Percentiles rank a stretch among this genome's conserved stretches.
Conservation (phyloP, 2,797 vertebrate genomes). For the Macropodus opercularis region DNA sequence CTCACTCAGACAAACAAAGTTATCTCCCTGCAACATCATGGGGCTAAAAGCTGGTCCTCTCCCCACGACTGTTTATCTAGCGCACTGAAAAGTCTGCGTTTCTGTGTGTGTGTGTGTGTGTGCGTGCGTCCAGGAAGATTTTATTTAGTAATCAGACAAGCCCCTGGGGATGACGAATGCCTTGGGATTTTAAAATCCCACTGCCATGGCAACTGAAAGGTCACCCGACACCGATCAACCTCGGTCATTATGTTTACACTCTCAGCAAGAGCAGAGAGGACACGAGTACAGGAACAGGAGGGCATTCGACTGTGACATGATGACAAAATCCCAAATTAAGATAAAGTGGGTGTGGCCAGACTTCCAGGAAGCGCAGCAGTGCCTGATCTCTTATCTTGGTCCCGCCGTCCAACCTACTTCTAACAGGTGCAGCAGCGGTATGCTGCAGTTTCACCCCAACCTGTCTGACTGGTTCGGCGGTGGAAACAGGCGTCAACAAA, state of each 20-base stretch:
- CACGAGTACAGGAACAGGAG: constrained; percentile 22
- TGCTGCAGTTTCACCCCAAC: constrained; percentile 81
- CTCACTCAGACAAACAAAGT: constrained; percentile 67
- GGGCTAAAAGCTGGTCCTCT: constrained; percentile 61
- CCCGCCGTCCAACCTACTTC: constrained; percentile 12
- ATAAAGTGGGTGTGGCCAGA: neutral
- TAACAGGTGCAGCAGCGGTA: constrained; percentile 55
- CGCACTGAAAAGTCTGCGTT: constrained; percentile 44
- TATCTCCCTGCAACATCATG: constrained; percentile 72
- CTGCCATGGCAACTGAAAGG: constrained; percentile 67
- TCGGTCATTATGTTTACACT: constrained; percentile 70
- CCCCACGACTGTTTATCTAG: constrained; percentile 64
- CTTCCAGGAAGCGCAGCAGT: constrained; percentile 30
- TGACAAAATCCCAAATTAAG: constrained; percentile 30
- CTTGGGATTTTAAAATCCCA: constrained; percentile 61
- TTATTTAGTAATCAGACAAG: constrained; percentile 72
- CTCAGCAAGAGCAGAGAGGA: no score
- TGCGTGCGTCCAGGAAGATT: constrained; percentile 44
- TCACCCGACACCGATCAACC: constrained; percentile 74
- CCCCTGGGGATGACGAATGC: constrained; percentile 55
- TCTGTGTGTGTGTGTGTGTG: constrained; percentile 18
- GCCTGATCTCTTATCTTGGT: constrained; percentile 8
- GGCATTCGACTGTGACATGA: constrained; percentile 30
- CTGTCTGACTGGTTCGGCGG: constrained; percentile 71
- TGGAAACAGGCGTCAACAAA: constrained; percentile 32